Percentiles rank a stretch among this genome's conserved stretches.
phyloP scores from a whole-genome alignment of 1,140 invertebrate species.

The Drosophila takahashii region DNA sequence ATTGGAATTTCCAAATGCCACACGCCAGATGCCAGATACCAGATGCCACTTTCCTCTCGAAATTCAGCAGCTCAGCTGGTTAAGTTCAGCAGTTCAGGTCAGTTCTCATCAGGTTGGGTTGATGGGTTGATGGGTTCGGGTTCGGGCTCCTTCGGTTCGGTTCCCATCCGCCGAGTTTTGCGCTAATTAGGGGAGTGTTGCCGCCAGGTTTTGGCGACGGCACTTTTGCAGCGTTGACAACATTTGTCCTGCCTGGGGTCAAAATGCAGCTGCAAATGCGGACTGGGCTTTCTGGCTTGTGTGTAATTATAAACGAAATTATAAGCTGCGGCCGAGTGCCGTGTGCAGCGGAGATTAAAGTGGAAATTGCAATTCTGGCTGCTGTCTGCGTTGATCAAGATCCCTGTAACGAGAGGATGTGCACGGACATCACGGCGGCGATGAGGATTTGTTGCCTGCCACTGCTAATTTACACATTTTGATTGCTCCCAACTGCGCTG shows the following conservation, averaged over 20 bases:
- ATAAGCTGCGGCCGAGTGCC: constrained; percentile 64
- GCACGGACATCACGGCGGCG: constrained; percentile 28
- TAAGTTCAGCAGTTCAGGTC: constrained; percentile 25
- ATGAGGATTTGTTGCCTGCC: constrained; percentile 66
- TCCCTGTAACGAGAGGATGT: constrained; percentile 31
- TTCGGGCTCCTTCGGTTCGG: constrained; percentile 9
- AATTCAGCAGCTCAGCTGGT: constrained; percentile 23
- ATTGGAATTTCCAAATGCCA: constrained; percentile 32
- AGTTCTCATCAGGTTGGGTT: background rate
- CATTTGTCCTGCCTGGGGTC: constrained; percentile 6
- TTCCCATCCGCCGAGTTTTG: constrained; percentile 41
- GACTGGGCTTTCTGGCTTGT: constrained; percentile 48
- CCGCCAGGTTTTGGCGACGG: constrained; percentile 55
- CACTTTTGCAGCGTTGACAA: constrained; percentile 52
- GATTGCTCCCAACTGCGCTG: constrained; percentile 59
- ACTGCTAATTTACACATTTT: constrained; percentile 81
- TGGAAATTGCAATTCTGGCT: constrained; percentile 72
- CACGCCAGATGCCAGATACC: constrained; percentile 3
- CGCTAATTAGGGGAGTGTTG: constrained; percentile 76
- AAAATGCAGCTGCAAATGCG: constrained; percentile 23
- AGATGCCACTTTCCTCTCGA: constrained; percentile 23
- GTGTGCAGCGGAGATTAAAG: constrained; percentile 70
- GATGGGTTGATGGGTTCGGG: background rate
- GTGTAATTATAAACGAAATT: constrained; percentile 83
- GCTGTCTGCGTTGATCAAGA: constrained; percentile 40